phyloP scores from a whole-genome alignment of 2,888 invertebrate genomes.

The Hemithea aestivaria region DNA sequence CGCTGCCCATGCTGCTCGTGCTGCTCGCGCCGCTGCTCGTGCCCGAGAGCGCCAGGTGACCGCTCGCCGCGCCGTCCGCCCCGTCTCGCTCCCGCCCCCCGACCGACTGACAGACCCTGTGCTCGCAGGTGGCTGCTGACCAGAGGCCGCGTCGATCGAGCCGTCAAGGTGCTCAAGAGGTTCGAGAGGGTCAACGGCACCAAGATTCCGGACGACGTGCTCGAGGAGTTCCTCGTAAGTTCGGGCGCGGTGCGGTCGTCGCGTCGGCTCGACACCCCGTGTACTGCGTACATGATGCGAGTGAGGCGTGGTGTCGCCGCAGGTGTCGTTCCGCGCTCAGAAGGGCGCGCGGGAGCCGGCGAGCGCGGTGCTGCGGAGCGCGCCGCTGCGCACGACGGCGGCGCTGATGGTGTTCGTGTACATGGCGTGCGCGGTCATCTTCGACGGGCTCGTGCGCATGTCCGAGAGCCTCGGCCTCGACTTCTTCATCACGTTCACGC shows the following conservation, averaged over 20 bases:
- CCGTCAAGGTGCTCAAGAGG: conserved; percentile 56
- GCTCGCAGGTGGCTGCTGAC: conserved; percentile 61
- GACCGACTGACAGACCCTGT: too few species aligned
- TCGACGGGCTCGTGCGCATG: conserved; percentile 69
- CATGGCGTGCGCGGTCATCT: conserved; percentile 63
- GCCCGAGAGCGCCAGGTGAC: conserved; percentile 61
- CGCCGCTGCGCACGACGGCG: conserved; percentile 50
- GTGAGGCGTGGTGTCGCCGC: too few species aligned
- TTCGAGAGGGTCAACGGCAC: conserved; percentile 67
- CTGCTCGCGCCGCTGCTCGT: conserved; percentile 54
- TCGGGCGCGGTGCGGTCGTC: background rate
- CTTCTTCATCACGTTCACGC: conserved; percentile 68
- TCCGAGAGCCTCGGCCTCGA: conserved; percentile 65
- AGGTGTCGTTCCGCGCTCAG: conserved; percentile 57
- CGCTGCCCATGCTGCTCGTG: conserved; percentile 57
- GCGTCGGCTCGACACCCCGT: too few species aligned
- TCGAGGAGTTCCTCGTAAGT: conserved; percentile 72
- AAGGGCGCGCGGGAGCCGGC: conserved; percentile 53
- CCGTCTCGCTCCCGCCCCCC: background rate
- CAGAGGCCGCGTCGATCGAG: conserved; percentile 58
- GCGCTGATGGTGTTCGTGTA: conserved; percentile 54
- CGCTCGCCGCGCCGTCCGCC: background rate
- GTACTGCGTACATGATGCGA: too few species aligned
- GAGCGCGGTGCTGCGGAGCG: conserved; percentile 45
- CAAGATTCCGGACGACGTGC: conserved; percentile 64